Percentiles rank a stretch among this genome's conserved stretches.
phyloP scores from a whole-genome alignment of 2,797 vertebrate genomes.

The Lithobates sylvaticus region DNA sequence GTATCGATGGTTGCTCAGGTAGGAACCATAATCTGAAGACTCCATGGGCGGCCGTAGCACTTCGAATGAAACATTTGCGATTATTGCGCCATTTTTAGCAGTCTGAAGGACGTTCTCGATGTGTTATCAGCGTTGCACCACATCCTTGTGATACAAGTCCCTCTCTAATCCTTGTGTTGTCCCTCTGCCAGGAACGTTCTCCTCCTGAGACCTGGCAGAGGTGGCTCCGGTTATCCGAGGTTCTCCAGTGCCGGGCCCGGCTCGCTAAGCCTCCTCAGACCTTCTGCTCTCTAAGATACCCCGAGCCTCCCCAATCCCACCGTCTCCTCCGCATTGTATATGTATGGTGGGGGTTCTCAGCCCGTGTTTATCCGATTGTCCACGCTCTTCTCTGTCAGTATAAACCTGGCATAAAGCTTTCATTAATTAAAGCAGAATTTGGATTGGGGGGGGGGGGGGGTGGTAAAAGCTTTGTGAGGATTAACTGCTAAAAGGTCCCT shows the following conservation, averaged over 20 bases:
- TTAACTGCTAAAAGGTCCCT: slow-evolving; percentile 54
- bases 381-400: not conserved
- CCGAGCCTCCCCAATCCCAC: not conserved
- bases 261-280: not conserved
- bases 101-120: not conserved
- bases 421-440: slow-evolving; percentile 46
- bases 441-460: slow-evolving; percentile 1
- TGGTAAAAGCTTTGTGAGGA: slow-evolving; percentile 32
- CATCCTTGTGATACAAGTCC: not conserved
- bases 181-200: not conserved
- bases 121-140: not conserved
- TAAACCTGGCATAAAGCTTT: slow-evolving; percentile 11
- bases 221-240: slow-evolving; percentile 12
- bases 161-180: not conserved
- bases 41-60: no score
- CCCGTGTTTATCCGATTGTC: slow-evolving; percentile 8
- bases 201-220: not conserved
- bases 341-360: not conserved
- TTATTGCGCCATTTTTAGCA: not conserved
- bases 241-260: not conserved
- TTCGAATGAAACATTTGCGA: not conserved
- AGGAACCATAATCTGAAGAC: no score
- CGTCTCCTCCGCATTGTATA: not conserved
- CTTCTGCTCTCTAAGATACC: not conserved
- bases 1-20: no score